Base-by-base conservation (phyloP, 2,888 invertebrate species). In the Drosophila austrosaltans region DNA sequence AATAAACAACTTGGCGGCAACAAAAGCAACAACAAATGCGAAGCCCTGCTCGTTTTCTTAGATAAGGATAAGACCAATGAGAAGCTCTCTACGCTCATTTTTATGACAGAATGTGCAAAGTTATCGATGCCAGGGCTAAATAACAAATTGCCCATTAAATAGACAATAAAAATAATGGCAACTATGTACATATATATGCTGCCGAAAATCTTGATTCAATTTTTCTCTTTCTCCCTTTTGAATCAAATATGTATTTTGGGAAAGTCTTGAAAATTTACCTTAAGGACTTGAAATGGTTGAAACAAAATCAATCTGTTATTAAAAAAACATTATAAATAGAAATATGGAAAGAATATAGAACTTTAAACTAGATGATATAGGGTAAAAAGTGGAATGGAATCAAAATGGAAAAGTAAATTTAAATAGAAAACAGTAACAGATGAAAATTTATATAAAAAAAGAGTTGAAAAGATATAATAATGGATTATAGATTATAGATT, bases 1-100 rank as follows among this genome's bases (percentile, higher is more conserved):
- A 82, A 83, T 87, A 87, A 83, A 83, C 82, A 83, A 83, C 59
- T 83, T 84, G 82, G 63, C 82, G 85, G 71, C 71, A 61, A 56
- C 57, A 28, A 36, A 8, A 36, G 8, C 36, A 36, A 32, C 32
- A 32, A 32, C 32, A 32, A 57, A 30, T 64, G 59, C 56, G 58
- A 20, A 59, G 56, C 72, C 66, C 53, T 66, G 22, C 65, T 36
- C 36, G 59, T 58, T 54, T 62, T 61, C 56, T 61, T 59, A 22
- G 53, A 63, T 59, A 63, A 54, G 82, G 87, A 87, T 82, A 84
- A 87, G 84, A 65, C 56, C 69, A 71, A 72, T 30, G 67, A 71
- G 62, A 36, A 60, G 54, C 32, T 54, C 22, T 57, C 22, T 40
- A 39, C 74, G 72, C 73, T 74, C 57, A 69, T 54, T 77, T 87